phyloP scores from a whole-genome alignment of 2,113 vertebrate species.

The Indri indri region DNA sequence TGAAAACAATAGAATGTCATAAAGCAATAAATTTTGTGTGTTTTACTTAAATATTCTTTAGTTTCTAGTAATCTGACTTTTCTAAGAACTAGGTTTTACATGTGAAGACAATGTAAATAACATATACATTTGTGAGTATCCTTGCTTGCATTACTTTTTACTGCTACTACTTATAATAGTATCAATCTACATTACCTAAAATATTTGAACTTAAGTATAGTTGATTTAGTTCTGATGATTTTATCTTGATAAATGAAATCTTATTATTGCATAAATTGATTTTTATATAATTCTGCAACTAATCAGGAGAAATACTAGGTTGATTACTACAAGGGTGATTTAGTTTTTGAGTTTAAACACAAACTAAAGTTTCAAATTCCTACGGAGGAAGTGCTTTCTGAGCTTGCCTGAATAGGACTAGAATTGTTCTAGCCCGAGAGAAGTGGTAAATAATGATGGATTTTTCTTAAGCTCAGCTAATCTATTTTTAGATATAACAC shows the following conservation, averaged over 20 bases:
- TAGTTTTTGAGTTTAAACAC: slow-evolving; percentile 37
- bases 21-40: background rate
- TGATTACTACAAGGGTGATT: background rate
- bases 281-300: background rate
- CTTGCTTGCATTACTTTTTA: background rate
- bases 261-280: background rate
- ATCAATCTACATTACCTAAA: background rate
- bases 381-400: background rate
- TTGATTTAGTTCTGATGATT: slow-evolving; percentile 35
- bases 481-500: slow-evolving; percentile 46
- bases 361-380: background rate
- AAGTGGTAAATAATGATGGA: slow-evolving; percentile 13
- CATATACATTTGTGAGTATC: background rate
- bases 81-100: background rate
- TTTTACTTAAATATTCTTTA: background rate
- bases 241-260: slow-evolving; percentile 15
- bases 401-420: background rate
- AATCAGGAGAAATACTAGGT: background rate
- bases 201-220: background rate
- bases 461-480: slow-evolving; percentile 38
- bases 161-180: background rate
- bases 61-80: background rate
- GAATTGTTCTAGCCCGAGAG: slow-evolving; percentile 16
- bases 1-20: background rate
- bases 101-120: background rate